A percentile compares a stretch with the other conserved stretches of the same genome.
Evolutionary conservation across 1,140 invertebrate genomes (phyloP).

Genomic region (Formica selysi): DNA sequence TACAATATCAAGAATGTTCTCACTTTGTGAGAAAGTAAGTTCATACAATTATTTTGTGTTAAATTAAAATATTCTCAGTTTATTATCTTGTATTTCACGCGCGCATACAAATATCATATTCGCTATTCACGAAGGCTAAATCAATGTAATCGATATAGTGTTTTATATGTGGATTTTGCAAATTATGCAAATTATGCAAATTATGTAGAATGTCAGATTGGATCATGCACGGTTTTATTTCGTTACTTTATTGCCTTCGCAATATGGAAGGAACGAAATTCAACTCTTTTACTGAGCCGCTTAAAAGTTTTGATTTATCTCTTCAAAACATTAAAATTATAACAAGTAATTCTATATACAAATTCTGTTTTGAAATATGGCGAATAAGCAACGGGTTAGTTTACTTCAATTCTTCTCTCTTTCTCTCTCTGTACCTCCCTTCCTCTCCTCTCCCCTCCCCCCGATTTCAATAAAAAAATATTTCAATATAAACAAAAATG

Average conservation of each 20-base stretch:
- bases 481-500: background rate
- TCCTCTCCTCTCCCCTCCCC: too few relatives aligned
- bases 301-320: constrained; percentile 33
- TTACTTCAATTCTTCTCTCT: background rate
- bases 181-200: constrained; percentile 10
- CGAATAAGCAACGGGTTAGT: background rate
- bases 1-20: constrained; percentile 8
- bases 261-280: background rate
- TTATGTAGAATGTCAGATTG: background rate
- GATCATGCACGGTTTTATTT: background rate
- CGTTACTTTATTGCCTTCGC: background rate
- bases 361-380: constrained; percentile 1
- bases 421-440: too few relatives aligned
- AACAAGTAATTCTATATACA: background rate
- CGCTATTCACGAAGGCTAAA: constrained; percentile 23
- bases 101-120: constrained; percentile 76
- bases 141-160: background rate
- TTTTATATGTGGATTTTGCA: background rate
- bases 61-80: constrained; percentile 79
- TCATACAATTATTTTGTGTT: constrained; percentile 67
- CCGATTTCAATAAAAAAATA: constrained; percentile 20
- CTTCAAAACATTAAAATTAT: constrained; percentile 2
- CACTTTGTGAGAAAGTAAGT: constrained; percentile 49
- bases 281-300: background rate
- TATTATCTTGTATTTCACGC: constrained; percentile 76